Conservation (phyloP, 2,888 invertebrate species). For the Cheilosia pagana region DNA sequence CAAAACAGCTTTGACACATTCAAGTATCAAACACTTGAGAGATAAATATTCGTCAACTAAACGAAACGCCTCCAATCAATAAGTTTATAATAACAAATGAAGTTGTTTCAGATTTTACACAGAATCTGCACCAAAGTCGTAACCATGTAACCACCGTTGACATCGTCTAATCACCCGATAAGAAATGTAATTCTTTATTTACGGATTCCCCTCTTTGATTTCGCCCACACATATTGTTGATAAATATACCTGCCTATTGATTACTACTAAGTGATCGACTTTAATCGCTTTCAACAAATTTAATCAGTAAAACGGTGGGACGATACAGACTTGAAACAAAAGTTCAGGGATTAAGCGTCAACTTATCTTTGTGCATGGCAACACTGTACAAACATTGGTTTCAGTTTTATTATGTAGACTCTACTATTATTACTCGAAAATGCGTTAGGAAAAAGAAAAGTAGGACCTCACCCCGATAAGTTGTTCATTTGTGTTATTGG, state of each 20-base stretch:
- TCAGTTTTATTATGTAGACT: not conserved
- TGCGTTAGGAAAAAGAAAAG: not conserved
- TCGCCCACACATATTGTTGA: slow-evolving; percentile 2
- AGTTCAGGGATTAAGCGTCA: slow-evolving; percentile 1
- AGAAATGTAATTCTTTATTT: slow-evolving; percentile 27
- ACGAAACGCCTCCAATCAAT: not conserved
- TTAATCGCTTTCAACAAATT: slow-evolving; percentile 39
- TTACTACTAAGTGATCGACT: slow-evolving; percentile 43
- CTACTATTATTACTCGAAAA: slow-evolving; percentile 15
- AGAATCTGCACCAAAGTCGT: not conserved
- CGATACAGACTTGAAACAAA: not conserved
- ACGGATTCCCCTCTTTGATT: slow-evolving; percentile 23
- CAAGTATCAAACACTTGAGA: slow-evolving; percentile 39
- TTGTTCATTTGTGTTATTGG: not conserved
- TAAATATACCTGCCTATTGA: slow-evolving; percentile 2
- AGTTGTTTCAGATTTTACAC: not conserved
- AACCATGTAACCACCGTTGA: slow-evolving; percentile 7
- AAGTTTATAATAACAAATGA: not conserved
- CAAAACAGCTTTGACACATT: slow-evolving; percentile 21
- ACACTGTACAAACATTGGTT: not conserved
- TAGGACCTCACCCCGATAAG: not conserved
- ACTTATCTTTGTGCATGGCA: slow-evolving; percentile 8
- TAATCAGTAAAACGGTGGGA: slow-evolving; percentile 21
- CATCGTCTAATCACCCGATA: slow-evolving; percentile 33
- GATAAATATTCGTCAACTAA: slow-evolving; percentile 25